Evolutionary conservation across 2,797 vertebrate genomes (phyloP).

Genomic region (Orestias chungarensis): DNA sequence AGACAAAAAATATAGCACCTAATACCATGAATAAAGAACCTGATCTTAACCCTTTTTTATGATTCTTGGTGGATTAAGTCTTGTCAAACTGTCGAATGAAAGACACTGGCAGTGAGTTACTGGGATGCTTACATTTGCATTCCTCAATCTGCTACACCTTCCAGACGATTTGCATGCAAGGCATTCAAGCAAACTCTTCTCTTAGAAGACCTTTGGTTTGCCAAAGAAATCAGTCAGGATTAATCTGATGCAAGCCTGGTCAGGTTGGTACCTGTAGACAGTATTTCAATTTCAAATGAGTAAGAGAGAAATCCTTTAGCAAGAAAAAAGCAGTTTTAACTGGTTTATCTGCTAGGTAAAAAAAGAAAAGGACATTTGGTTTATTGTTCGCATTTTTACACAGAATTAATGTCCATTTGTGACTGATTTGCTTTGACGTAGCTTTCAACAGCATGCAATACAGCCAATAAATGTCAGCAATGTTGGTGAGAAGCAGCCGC

Average conservation of each 20-base stretch:
- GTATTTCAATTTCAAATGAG: neutral
- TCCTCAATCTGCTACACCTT: neutral
- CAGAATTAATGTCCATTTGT: slow-evolving; percentile 4
- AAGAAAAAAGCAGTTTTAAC: neutral
- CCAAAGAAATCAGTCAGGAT: neutral
- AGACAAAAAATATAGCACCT: neutral
- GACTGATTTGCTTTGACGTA: slow-evolving; percentile 23
- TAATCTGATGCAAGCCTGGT: neutral
- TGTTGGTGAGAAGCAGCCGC: slow-evolving; percentile 22
- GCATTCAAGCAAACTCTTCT: neutral
- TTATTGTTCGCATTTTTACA: slow-evolving; percentile 4
- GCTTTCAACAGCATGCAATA: slow-evolving; percentile 15
- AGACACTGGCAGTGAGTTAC: neutral
- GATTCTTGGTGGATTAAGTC: neutral
- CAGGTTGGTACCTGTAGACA: neutral
- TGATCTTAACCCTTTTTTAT: neutral
- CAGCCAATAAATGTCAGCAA: slow-evolving; percentile 30
- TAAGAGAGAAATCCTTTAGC: neutral
- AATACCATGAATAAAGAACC: neutral
- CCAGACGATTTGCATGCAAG: neutral
- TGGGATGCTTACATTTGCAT: neutral
- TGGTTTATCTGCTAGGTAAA: neutral
- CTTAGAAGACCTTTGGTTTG: neutral
- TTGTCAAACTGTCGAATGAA: slow-evolving; percentile 1
- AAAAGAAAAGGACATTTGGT: neutral